These are phyloP conservation scores for Notamacropus eugenii DNA, from an alignment of 2,797 vertebrate species.

Conservation along the genomic window DNA sequence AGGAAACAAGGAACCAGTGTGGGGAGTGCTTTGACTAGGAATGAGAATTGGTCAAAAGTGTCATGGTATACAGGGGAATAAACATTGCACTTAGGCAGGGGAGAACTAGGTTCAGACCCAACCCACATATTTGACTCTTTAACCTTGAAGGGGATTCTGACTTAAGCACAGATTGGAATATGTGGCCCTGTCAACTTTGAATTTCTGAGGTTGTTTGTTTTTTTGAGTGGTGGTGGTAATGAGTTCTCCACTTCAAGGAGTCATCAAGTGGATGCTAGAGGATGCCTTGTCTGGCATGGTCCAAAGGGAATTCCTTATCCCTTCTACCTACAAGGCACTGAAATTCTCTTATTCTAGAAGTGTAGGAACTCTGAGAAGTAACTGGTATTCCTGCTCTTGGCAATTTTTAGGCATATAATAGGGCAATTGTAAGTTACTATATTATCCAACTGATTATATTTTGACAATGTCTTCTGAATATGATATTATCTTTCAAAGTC, in stretches of 20 bases:
- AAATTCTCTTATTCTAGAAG: not conserved
- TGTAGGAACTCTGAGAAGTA: not conserved
- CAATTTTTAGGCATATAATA: not conserved
- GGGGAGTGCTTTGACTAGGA: not conserved
- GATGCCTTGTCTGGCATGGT: not conserved
- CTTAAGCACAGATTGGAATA: not conserved
- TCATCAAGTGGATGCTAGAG: not conserved
- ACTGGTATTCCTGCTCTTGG: not conserved
- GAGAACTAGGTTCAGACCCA: not conserved
- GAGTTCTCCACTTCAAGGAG: not conserved
- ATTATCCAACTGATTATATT: slow-evolving; percentile 4
- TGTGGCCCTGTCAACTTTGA: not conserved
- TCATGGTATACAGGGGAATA: not conserved
- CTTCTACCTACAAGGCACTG: not conserved
- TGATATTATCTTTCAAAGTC: not conserved
- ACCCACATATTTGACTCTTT: not conserved
- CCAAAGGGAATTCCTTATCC: not conserved
- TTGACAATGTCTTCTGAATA: slow-evolving; percentile 1
- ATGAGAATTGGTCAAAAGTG: not conserved
- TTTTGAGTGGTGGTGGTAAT: not conserved
- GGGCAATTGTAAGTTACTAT: slow-evolving; percentile 6
- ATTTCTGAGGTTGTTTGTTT: not conserved
- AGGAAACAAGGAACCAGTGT: not conserved
- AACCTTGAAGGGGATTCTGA: not conserved
- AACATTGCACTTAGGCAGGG: not conserved